Base-by-base conservation (phyloP, 2,888 invertebrate species). In the Encarsia formosa region DNA sequence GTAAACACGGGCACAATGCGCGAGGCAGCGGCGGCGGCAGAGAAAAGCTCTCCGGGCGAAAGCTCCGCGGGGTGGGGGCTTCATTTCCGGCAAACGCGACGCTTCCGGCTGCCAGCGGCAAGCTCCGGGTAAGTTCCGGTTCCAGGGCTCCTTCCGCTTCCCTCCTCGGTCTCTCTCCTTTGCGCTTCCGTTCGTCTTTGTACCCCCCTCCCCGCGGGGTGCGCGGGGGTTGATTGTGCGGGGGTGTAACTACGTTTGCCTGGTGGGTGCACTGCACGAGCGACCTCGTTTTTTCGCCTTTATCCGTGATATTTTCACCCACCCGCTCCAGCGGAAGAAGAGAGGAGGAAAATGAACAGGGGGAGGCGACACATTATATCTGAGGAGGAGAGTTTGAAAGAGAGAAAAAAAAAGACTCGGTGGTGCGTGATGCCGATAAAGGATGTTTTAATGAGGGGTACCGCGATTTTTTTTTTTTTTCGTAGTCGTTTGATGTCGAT, bases 71-170 rank as follows among this genome's bases (percentile, higher is more conserved):
- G 42, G 34, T 24, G 62, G 68, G 68, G 65, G 68, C 71, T 73
- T 73, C 71, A 73, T 73, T 73, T 73, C 72, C 72, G 72, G 70
- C 67, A 69, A 73, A 70, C 70, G 68, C 70, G 69, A 69, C 68
- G 70, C 71, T 72, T 73, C 71, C 72, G 72, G 65, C 65, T 65
- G 69, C 65, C 67, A 65, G 67, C 59, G 59, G 62, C 62, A 58
- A 56, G 59, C 59, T 60, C 59, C 63, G 64, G 58, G 59, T 62
- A 65, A 64, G 63, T 68, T 69, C 68, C 69, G 69, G 67, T 63
- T 62, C 59, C 63, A 49, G 53, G 54, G 59, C 58, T 61, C 49
- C 55, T 58, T 59, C 58, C 64, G 63, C 52, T 49, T 59, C 56
- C 59, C 56, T 59, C 60, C 52, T 55, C 54, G 42, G 59, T 56